phyloP scores from a whole-genome alignment of 2,888 invertebrate species.

The Orthosia cruda region DNA sequence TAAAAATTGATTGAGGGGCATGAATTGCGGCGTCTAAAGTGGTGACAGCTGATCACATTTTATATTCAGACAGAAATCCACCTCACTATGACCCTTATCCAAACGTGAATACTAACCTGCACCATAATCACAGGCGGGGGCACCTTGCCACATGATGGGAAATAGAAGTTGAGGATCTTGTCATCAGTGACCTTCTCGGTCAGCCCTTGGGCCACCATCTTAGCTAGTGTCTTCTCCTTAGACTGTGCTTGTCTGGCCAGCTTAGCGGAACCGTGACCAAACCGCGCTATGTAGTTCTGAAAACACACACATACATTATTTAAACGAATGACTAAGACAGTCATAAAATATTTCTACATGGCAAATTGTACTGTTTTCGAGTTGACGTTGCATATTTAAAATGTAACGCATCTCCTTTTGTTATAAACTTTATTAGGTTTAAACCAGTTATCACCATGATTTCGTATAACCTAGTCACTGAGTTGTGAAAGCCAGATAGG shows the following conservation, averaged over 20 bases:
- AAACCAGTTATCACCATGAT: not conserved
- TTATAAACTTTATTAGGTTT: not conserved
- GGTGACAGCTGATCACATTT: no score
- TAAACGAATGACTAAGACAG: not conserved
- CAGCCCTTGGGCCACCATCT: conserved; percentile 99
- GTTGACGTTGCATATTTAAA: conserved; percentile 23
- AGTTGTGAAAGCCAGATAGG: no score
- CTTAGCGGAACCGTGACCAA: conserved; percentile 99
- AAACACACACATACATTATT: conserved; percentile 33
- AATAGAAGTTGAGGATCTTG: conserved; percentile 98
- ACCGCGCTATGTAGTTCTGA: conserved; percentile 99
- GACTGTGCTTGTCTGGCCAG: conserved; percentile 99
- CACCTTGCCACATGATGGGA: conserved; percentile 98
- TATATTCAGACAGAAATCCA: no score
- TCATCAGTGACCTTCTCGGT: conserved; percentile 98
- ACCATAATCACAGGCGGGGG: conserved; percentile 99
- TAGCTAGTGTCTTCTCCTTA: conserved; percentile 99
- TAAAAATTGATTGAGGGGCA: no score
- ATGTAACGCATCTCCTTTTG: conserved; percentile 7
- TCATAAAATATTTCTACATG: not conserved
- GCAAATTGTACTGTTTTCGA: not conserved
- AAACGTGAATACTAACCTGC: conserved; percentile 90
- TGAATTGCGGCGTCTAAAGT: no score
- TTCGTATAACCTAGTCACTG: no score
- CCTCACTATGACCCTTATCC: not conserved